Conservation (phyloP, 2,797 vertebrate genomes). For the Pangasius larnaudii region DNA sequence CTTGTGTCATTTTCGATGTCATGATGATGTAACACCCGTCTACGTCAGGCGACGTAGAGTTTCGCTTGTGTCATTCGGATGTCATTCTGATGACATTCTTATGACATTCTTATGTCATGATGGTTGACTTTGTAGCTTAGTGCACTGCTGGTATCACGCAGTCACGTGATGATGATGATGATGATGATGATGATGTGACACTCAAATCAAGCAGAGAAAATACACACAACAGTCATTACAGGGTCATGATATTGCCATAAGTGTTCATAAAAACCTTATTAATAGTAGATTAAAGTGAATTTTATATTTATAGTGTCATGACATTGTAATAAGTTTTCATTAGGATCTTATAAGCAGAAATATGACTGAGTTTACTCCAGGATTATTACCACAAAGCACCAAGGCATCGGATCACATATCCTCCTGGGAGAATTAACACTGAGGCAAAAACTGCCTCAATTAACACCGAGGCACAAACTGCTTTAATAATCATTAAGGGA, state of each 20-base stretch:
- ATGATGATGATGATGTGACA: neutral
- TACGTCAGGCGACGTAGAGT: neutral
- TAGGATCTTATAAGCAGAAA: neutral
- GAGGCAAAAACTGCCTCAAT: neutral
- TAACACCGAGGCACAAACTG: too few species aligned
- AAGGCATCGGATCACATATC: neutral
- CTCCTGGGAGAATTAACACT: neutral
- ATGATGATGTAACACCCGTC: neutral
- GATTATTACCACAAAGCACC: neutral
- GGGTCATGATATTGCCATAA: neutral
- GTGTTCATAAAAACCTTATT: neutral
- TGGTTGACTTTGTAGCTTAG: neutral
- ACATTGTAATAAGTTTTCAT: neutral
- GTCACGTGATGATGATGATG: neutral
- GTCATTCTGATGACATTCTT: too few species aligned
- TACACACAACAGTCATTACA: neutral
- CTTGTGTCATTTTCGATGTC: neutral
- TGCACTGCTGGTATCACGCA: neutral
- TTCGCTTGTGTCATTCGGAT: neutral
- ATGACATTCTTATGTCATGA: too few species aligned
- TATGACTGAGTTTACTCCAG: neutral
- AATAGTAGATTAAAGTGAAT: neutral
- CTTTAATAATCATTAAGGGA: too few species aligned
- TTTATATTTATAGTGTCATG: neutral
- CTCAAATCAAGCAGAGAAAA: too few species aligned